phyloP scores from a whole-genome alignment of 2,888 invertebrate species.

The Caenorhabditis auriculariae region DNA sequence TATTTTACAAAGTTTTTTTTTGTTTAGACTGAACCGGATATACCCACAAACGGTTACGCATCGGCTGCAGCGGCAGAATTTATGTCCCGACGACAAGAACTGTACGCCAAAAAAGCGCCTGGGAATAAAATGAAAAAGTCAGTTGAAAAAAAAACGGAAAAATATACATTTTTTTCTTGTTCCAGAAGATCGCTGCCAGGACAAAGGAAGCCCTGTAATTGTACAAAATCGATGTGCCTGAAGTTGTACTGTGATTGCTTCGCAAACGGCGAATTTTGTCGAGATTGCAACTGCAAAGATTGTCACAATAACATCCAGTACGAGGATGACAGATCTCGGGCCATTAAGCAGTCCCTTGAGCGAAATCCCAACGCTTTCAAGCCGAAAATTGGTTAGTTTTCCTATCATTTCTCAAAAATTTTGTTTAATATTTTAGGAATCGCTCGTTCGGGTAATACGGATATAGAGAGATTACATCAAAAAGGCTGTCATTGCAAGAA shows the following conservation, averaged over 20 bases:
- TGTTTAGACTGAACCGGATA: no score
- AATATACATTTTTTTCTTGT: background rate
- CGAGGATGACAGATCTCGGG: conserved; percentile 84
- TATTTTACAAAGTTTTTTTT: no score
- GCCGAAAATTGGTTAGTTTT: conserved; percentile 84
- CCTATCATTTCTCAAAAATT: background rate
- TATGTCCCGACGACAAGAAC: no score
- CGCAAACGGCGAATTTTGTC: conserved; percentile 96
- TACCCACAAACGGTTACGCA: no score
- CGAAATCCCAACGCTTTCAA: conserved; percentile 96
- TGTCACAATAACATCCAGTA: conserved; percentile 93
- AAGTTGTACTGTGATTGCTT: conserved; percentile 98
- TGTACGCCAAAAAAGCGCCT: background rate
- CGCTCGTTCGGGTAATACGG: conserved; percentile 67
- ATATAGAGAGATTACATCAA: conserved; percentile 86
- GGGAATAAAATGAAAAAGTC: background rate
- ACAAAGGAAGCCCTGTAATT: conserved; percentile 86
- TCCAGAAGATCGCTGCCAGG: conserved; percentile 14
- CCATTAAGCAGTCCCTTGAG: conserved; percentile 90
- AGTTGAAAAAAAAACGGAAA: no score
- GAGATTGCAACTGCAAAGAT: conserved; percentile 93
- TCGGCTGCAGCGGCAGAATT: no score
- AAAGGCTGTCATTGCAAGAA: conserved; percentile 98
- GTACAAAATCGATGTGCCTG: conserved; percentile 95
- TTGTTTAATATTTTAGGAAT: conserved; percentile 29